phyloP scores from a whole-genome alignment of 2,797 vertebrate species.

The Gobio occitaniae region DNA sequence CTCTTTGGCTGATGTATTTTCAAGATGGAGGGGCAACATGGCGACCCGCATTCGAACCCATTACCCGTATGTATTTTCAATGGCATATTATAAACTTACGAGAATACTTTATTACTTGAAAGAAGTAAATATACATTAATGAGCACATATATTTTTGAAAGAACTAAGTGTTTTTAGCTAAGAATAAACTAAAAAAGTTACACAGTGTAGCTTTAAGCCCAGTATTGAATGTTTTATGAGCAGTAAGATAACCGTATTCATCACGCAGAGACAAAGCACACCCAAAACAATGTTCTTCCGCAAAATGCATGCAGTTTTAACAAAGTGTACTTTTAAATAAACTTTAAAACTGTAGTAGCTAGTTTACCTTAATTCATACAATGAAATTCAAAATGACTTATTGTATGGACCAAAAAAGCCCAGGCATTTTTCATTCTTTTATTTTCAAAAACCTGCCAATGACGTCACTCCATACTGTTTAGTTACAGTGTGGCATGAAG shows the following conservation, averaged over 20 bases:
- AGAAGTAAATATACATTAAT: no score
- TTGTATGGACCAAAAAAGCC: background rate
- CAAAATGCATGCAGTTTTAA: background rate
- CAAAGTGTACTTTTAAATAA: background rate
- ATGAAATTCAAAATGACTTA: background rate
- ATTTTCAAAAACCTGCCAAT: constrained; percentile 57
- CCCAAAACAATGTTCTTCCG: background rate
- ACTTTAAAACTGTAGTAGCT: background rate
- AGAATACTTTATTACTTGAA: no score
- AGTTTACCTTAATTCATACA: background rate
- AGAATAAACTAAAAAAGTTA: no score
- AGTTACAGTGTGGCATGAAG: constrained; percentile 64
- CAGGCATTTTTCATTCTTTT: background rate
- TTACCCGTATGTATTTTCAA: no score
- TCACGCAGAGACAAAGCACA: background rate
- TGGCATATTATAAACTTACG: no score
- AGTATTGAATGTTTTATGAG: background rate
- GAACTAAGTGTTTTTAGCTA: no score
- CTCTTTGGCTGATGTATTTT: no score
- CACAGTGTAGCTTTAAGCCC: no score
- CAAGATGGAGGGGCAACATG: no score
- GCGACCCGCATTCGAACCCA: no score
- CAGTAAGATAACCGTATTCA: background rate
- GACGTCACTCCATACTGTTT: constrained; percentile 64
- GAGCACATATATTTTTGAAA: no score